Evolutionary conservation across 2,113 vertebrate species (phyloP), one percentile per base, ranked within the genome.

Genomic region (Ceuthmochares aereus): DNA sequence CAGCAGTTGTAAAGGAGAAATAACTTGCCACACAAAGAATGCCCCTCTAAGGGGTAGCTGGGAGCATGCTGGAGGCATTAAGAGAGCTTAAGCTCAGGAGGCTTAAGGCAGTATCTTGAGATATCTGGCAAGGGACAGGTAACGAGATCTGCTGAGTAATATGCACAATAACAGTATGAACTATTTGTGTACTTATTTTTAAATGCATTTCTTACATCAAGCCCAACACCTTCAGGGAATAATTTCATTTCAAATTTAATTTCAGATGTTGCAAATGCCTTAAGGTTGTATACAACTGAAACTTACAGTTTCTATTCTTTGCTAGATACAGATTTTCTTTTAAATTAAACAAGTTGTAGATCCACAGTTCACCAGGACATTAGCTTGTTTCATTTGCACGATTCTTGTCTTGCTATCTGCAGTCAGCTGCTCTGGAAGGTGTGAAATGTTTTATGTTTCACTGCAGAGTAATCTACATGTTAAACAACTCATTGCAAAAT

Each of bases 191-290:
- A 17, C 25, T 90, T 54, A 15, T 30, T 93, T 90, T 82, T 76
- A 94, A 95, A 81, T 5, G 13, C 58, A 32, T 81, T 89, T 91
- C 82, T 81, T 75, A 43, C 89, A 85, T 95, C 80, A 87, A 21
- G 27, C 37, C 78, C 37, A 23, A 6, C 58, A 52, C 66, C 91
- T 87, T 72, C 23, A 17, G 93, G 89, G 93, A 96, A 82, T 34
- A 58, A 87, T 94, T 97, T 92, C 43, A 87, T 94, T 97, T 97
- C 62, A 86, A 91, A 19, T 94, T 97, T 96, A 90, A 97, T 95
- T 96, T 82, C 84, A 91, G 90, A 51, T 59, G 4, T 67, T 95
- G 56, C 55, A 47, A 81, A 25, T 1, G 47, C 94, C 94, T 68
- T 63, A 10, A 92, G 77, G 88, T 96, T 81, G 59, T 55, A 92